Conservation (phyloP, 2,888 invertebrate species). For the Apeira syringaria region DNA sequence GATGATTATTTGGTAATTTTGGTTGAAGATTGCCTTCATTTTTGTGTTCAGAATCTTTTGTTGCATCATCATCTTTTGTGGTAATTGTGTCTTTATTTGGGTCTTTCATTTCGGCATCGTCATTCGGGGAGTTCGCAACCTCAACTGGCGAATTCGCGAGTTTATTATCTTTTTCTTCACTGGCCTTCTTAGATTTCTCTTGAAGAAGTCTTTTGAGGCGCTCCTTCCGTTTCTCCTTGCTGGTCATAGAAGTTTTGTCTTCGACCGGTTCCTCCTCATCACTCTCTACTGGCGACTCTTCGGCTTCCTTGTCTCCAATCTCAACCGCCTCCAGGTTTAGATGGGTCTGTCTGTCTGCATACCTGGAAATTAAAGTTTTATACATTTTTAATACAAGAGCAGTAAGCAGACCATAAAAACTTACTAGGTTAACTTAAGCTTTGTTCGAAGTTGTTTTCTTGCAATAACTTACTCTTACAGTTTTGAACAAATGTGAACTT, state of each 20-base stretch:
- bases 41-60: conserved; percentile 8
- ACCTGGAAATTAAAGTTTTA: conserved; percentile 47
- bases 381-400: too few relatives aligned
- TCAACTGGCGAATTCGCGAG: conserved; percentile 6
- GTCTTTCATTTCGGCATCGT: conserved; percentile 13
- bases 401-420: too few relatives aligned
- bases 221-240: conserved; percentile 63
- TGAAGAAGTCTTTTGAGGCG: conserved; percentile 58
- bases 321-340: conserved; percentile 67
- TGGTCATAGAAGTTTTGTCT: conserved; percentile 46
- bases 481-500: too few relatives aligned
- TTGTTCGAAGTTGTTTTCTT: too few relatives aligned
- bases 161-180: conserved; percentile 33
- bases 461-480: too few relatives aligned
- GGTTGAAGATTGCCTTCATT: not conserved
- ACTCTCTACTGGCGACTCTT: conserved; percentile 70
- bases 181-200: conserved; percentile 53
- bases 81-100: not conserved
- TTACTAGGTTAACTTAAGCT: too few relatives aligned
- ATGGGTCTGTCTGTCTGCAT: conserved; percentile 67
- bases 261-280: conserved; percentile 62
- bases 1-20: not conserved
- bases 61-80: conserved; percentile 21
- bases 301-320: conserved; percentile 74
- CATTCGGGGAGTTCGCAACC: conserved; percentile 16